These are phyloP conservation scores for Enteromius argenteus DNA, from an alignment of 2,797 vertebrate genomes.

Conservation along the genomic window DNA sequence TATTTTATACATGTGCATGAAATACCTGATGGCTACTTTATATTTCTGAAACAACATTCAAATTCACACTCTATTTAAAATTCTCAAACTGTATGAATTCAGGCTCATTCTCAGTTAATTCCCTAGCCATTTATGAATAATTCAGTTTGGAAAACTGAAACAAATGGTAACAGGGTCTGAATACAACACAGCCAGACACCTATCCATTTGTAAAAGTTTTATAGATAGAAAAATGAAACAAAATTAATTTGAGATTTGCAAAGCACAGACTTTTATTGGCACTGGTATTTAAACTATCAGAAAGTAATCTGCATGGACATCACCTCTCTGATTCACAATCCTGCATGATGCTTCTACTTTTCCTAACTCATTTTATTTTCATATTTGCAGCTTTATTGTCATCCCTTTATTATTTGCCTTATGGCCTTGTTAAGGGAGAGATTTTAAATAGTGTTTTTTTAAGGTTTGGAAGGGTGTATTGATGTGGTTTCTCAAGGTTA, in stretches of 20 bases:
- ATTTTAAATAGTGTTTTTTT: constrained; percentile 14
- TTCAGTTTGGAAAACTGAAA: neutral
- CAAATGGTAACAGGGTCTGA: neutral
- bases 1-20: neutral
- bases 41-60: constrained; percentile 5
- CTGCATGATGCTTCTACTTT: neutral
- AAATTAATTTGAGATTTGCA: neutral
- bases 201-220: constrained; percentile 9
- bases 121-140: neutral
- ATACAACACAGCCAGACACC: neutral
- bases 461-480: neutral
- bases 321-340: constrained; percentile 19
- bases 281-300: neutral
- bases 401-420: constrained; percentile 4
- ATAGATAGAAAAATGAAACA: neutral
- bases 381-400: constrained; percentile 31
- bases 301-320: constrained; percentile 17
- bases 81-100: constrained; percentile 4
- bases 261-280: neutral
- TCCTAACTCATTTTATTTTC: neutral
- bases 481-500: constrained; percentile 25
- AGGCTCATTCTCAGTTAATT: neutral
- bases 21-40: neutral
- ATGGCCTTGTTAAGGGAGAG: neutral
- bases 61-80: constrained; percentile 1